A percentile compares a stretch with the other conserved stretches of the same genome.
Evolutionary conservation across 2,797 vertebrate genomes (phyloP).

Genomic region (Danio albolineatus): DNA sequence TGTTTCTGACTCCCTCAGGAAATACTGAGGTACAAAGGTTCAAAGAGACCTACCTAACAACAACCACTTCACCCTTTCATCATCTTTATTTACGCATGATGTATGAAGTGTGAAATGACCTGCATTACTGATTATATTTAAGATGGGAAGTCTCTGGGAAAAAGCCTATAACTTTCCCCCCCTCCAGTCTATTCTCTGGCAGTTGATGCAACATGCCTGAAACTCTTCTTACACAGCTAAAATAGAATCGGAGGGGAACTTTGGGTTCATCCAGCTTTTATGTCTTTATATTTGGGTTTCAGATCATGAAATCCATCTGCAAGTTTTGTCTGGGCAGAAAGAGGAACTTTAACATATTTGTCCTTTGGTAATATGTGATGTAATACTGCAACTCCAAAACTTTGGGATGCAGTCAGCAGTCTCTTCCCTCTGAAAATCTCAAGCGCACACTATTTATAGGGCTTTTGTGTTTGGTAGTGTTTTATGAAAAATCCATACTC

Average conservation of each 20-base stretch:
- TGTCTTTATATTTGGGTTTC: not conserved
- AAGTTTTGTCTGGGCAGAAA: not conserved
- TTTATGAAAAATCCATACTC: not conserved
- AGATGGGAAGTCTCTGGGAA: conserved; percentile 23
- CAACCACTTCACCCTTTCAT: conserved; percentile 64
- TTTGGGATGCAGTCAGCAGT: not conserved
- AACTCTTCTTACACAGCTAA: conserved; percentile 17
- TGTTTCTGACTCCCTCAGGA: conserved; percentile 41
- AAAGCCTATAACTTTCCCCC: not conserved
- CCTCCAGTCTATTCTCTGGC: not conserved
- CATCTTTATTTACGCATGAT: conserved; percentile 52
- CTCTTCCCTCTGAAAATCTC: not conserved
- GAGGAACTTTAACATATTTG: not conserved
- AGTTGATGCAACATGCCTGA: conserved; percentile 43
- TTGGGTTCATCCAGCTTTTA: conserved; percentile 8
- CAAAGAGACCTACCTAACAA: conserved; percentile 67
- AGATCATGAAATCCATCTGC: not conserved
- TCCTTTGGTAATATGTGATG: conserved; percentile 3
- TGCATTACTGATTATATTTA: conserved; percentile 21
- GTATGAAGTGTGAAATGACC: conserved; percentile 52
- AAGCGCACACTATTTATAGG: not conserved
- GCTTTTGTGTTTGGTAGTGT: not conserved
- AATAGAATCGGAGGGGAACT: conserved; percentile 4
- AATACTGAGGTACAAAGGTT: conserved; percentile 70
- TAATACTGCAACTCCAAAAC: not conserved